These are phyloP conservation scores for Vipera ursinii DNA, from an alignment of 2,797 vertebrate species.

Conservation along the genomic window DNA sequence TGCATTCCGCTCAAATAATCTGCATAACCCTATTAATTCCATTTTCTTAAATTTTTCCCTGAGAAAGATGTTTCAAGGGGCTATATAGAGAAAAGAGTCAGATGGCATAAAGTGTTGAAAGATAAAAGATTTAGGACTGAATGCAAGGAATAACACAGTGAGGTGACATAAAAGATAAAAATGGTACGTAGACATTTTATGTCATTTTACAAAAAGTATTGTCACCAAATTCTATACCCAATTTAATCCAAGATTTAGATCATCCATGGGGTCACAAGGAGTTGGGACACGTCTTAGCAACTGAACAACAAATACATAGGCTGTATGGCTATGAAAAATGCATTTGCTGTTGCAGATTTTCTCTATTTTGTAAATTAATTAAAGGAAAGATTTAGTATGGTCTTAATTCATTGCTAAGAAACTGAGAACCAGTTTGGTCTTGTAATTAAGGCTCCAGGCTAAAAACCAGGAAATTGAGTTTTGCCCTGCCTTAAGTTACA, in stretches of 20 bases:
- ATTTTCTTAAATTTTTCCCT: background rate
- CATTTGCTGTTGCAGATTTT: background rate
- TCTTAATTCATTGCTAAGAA: background rate
- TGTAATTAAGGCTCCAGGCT: background rate
- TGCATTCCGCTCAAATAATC: background rate
- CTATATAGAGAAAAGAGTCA: background rate
- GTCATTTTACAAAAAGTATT: background rate
- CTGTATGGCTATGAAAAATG: background rate
- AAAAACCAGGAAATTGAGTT: background rate
- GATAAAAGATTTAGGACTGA: background rate
- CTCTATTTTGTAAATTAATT: background rate
- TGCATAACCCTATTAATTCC: too few relatives aligned
- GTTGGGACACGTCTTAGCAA: too few relatives aligned
- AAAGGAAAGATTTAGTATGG: background rate
- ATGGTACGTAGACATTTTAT: background rate
- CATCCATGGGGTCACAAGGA: background rate
- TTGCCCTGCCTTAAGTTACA: background rate
- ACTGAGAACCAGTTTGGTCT: background rate
- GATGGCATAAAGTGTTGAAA: background rate
- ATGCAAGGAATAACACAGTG: background rate
- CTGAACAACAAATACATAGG: too few relatives aligned
- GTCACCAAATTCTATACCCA: background rate
- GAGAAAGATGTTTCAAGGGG: background rate
- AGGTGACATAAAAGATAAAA: background rate
- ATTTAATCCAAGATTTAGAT: background rate